Evolutionary conservation across 1,140 invertebrate species (phyloP).

Genomic region (Drosophila pseudoananassae): DNA sequence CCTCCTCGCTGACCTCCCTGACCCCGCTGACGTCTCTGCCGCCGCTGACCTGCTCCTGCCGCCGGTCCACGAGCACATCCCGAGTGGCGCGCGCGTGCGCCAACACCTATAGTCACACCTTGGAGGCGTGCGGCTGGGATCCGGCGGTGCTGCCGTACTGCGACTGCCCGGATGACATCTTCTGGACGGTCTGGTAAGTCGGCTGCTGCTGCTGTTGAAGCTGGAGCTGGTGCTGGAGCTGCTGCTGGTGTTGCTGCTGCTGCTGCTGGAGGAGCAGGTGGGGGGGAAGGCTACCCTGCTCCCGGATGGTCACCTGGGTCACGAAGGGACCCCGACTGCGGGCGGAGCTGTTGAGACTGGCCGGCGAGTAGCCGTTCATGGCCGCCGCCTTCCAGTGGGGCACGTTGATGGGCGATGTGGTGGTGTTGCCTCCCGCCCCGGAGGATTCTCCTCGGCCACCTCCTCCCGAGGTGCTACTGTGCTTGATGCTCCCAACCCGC

Average conservation of each 20-base stretch:
- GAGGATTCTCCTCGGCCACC: conserved; percentile 1
- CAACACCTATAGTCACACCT: conserved; percentile 84
- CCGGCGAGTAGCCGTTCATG: conserved; percentile 73
- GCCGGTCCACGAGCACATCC: conserved; percentile 49
- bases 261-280: conserved; percentile 38
- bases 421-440: conserved; percentile 9
- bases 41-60: not conserved
- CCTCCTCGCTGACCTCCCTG: conserved; percentile 60
- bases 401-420: conserved; percentile 69
- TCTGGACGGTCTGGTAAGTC: conserved; percentile 76
- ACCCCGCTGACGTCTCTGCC: conserved; percentile 17
- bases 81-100: conserved; percentile 76
- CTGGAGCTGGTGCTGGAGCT: conserved; percentile 24
- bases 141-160: conserved; percentile 64
- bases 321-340: conserved; percentile 86
- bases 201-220: conserved; percentile 60
- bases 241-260: conserved; percentile 38
- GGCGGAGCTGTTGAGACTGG: conserved; percentile 73
- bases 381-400: conserved; percentile 76
- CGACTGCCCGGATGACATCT: conserved; percentile 45
- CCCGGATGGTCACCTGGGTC: conserved; percentile 85
- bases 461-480: conserved; percentile 57
- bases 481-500: conserved; percentile 81
- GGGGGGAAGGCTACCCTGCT: conserved; percentile 51
- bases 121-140: conserved; percentile 79